Evolutionary conservation across 2,888 invertebrate species (phyloP).

Genomic region (Aproaerema taeniolella): DNA sequence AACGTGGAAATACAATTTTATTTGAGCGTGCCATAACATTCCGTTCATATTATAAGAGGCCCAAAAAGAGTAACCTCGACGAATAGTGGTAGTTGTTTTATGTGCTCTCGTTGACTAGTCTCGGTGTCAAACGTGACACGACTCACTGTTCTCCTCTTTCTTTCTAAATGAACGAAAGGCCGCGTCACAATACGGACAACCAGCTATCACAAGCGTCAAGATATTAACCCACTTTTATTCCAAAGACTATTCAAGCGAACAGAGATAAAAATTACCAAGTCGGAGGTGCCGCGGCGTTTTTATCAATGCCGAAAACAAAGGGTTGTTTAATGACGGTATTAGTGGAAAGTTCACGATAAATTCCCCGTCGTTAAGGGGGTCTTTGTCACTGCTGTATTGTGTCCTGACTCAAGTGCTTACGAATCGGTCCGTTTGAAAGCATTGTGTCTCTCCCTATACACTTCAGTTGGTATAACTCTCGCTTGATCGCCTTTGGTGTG

Average conservation of each 20-base stretch:
- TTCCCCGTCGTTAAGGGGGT: slow-evolving; percentile 63
- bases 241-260: slow-evolving; percentile 50
- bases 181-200: too few relatives aligned
- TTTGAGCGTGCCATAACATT: too few relatives aligned
- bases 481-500: not conserved
- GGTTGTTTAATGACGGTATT: slow-evolving; percentile 73
- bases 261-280: slow-evolving; percentile 71
- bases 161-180: slow-evolving; percentile 3
- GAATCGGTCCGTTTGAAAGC: slow-evolving; percentile 39
- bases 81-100: not conserved
- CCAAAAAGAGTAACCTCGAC: slow-evolving; percentile 1
- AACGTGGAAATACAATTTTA: too few relatives aligned
- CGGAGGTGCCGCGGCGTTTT: slow-evolving; percentile 60
- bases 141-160: too few relatives aligned
- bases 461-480: slow-evolving; percentile 1
- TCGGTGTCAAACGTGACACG: too few relatives aligned
- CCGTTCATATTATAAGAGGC: too few relatives aligned
- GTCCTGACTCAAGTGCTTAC: slow-evolving; percentile 49
- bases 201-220: slow-evolving; percentile 46
- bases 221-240: slow-evolving; percentile 44
- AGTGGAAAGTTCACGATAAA: slow-evolving; percentile 74
- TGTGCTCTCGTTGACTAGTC: not conserved
- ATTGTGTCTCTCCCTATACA: not conserved
- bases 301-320: slow-evolving; percentile 72
- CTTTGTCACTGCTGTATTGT: slow-evolving; percentile 69